A percentile compares a stretch with the other conserved stretches of the same genome.
Conservation (phyloP, 2,797 vertebrate species). For the Melanotaenia boesemani region DNA sequence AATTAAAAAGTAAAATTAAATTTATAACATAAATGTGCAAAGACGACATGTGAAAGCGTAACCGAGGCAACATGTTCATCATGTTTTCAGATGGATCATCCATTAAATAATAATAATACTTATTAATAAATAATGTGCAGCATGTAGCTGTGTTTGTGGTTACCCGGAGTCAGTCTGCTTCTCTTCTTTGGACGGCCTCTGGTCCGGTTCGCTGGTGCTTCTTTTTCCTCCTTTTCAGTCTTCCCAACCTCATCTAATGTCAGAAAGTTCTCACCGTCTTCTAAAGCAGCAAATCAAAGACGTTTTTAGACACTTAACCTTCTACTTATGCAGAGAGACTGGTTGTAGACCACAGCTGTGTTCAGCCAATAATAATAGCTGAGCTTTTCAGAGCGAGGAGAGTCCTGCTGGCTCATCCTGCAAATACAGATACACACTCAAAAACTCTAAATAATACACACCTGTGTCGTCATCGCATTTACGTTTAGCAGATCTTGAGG, state of each 20-base stretch:
- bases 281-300: conserved; percentile 24
- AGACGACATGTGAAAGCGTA: no score
- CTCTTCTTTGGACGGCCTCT: conserved; percentile 63
- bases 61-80: no score
- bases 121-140: no score
- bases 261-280: conserved; percentile 82
- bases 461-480: conserved; percentile 40
- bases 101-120: no score
- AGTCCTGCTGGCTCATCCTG: background rate
- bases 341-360: no score
- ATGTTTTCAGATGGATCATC: no score
- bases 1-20: no score
- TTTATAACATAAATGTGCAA: no score
- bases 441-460: conserved; percentile 18
- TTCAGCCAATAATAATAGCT: no score
- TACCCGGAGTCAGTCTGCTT: conserved; percentile 60
- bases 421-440: background rate
- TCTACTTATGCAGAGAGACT: no score
- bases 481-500: conserved; percentile 27
- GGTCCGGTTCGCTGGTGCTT: conserved; percentile 18
- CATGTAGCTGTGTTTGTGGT: background rate
- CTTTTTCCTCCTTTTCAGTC: conserved; percentile 82
- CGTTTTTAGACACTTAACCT: background rate
- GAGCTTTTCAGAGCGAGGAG: no score
- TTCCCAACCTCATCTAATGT: conserved; percentile 90